Evolutionary conservation across 2,797 vertebrate species (phyloP).

Genomic region (Catharus ustulatus): DNA sequence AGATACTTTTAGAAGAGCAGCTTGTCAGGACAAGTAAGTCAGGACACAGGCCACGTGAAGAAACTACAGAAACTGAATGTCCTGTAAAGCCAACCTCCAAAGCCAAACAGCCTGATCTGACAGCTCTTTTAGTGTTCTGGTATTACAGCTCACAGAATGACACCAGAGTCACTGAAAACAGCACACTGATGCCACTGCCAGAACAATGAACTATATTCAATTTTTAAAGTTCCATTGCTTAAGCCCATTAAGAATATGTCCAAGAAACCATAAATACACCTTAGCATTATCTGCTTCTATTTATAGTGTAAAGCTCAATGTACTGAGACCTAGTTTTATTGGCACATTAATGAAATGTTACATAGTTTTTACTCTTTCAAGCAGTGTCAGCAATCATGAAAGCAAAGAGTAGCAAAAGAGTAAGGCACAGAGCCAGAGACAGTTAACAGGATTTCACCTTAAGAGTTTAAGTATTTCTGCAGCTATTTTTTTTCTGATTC

Average conservation of each 20-base stretch:
- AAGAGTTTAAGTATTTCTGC: neutral
- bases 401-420: slow-evolving; percentile 1
- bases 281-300: slow-evolving; percentile 45
- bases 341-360: slow-evolving; percentile 13
- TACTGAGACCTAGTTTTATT: slow-evolving; percentile 43
- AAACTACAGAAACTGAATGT: neutral
- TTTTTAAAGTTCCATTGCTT: slow-evolving; percentile 6
- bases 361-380: slow-evolving; percentile 7
- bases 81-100: neutral
- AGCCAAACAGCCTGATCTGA: neutral
- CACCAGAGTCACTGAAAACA: neutral
- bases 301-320: slow-evolving; percentile 9
- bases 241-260: slow-evolving; percentile 32
- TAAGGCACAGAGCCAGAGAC: neutral
- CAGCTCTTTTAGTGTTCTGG: neutral
- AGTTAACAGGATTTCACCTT: neutral
- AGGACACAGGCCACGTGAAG: rapidly evolving
- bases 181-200: neutral
- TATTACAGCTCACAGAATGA: neutral
- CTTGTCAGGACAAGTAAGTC: neutral
- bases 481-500: neutral
- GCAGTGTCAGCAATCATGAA: slow-evolving; percentile 12
- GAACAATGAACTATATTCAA: neutral
- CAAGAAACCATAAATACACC: slow-evolving; percentile 61
- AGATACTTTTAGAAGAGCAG: neutral